Evolutionary conservation across 2,797 vertebrate genomes (phyloP).

Genomic region (Darevskia nairensis): DNA sequence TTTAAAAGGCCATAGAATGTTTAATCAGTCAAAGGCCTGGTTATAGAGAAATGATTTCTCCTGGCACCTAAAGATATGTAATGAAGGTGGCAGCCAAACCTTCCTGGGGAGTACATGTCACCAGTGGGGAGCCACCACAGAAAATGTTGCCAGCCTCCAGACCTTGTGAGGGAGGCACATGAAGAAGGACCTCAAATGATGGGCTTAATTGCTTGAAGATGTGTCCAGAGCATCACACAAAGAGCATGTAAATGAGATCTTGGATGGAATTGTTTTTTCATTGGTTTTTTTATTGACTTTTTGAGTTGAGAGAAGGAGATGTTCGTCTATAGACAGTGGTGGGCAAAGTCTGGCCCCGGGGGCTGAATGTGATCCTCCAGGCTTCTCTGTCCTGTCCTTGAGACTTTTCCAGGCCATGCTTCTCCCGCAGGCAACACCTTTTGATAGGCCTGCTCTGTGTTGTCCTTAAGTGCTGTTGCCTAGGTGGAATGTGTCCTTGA

Average conservation of each 20-base stretch:
- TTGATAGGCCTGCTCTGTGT: background rate
- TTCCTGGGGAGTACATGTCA: too few relatives aligned
- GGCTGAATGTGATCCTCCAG: background rate
- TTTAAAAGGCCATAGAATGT: too few relatives aligned
- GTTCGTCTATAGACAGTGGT: slow-evolving; percentile 8
- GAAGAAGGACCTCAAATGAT: too few relatives aligned
- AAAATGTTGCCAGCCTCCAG: too few relatives aligned
- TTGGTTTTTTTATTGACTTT: background rate
- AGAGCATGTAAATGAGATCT: background rate
- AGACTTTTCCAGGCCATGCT: background rate
- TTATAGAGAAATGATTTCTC: too few relatives aligned
- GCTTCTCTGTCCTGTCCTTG: background rate
- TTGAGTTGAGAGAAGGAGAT: background rate
- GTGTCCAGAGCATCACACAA: background rate
- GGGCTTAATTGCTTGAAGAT: background rate
- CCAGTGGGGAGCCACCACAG: too few relatives aligned
- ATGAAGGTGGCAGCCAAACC: too few relatives aligned
- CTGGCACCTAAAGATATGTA: too few relatives aligned
- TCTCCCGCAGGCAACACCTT: background rate
- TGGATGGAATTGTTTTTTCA: background rate
- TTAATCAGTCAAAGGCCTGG: too few relatives aligned
- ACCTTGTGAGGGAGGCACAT: too few relatives aligned
- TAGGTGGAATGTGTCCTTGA: background rate
- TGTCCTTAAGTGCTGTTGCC: background rate
- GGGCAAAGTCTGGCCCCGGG: background rate